Percentiles rank a stretch among this genome's conserved stretches.
These are phyloP conservation scores for Conops quadrifasciatus DNA, from an alignment of 2,888 invertebrate genomes.

Conservation along the genomic window DNA sequence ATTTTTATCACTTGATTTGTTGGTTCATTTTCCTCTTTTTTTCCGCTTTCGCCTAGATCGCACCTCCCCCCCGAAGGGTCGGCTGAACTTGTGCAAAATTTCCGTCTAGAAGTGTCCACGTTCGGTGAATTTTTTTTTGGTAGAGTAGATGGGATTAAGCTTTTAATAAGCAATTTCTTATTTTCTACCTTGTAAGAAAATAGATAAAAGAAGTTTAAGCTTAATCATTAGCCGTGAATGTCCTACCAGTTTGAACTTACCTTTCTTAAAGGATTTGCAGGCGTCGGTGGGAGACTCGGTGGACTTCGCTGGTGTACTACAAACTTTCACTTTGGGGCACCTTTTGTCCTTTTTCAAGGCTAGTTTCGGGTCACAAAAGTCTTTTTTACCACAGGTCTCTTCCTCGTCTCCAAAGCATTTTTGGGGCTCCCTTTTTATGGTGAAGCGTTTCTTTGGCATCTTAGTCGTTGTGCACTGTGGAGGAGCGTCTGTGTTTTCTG, in stretches of 20 bases:
- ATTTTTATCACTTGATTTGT: slow-evolving; percentile 46
- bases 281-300: background rate
- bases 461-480: background rate
- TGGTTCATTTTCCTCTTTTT: slow-evolving; percentile 6
- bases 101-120: background rate
- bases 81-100: slow-evolving; percentile 21
- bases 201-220: slow-evolving; percentile 2
- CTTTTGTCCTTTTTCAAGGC: background rate
- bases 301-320: background rate
- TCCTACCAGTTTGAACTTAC: background rate
- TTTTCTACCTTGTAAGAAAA: slow-evolving; percentile 51
- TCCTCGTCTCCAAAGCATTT: background rate
- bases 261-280: slow-evolving; percentile 17
- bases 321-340: slow-evolving; percentile 3
- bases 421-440: background rate
- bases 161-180: slow-evolving; percentile 35
- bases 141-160: slow-evolving; percentile 5
- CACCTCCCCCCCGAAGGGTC: slow-evolving; percentile 2
- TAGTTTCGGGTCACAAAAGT: background rate
- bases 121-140: background rate
- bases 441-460: slow-evolving; percentile 15
- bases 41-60: background rate
- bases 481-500: background rate
- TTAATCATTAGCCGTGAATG: background rate
- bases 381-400: background rate